Conservation (phyloP, 2,113 vertebrate genomes). For the Arvicanthis niloticus region DNA sequence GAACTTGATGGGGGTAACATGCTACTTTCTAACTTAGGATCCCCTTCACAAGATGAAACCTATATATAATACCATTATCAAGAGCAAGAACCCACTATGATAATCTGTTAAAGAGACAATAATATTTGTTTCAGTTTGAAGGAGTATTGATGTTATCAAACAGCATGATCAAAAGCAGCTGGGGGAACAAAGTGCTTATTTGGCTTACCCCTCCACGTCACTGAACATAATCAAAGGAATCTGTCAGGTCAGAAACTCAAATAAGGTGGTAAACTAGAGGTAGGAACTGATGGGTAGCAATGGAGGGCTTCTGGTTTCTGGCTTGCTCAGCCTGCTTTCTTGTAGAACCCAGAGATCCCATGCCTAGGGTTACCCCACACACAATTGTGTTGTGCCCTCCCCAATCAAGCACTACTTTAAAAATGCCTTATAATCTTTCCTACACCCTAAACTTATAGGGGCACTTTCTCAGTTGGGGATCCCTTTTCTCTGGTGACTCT, state of each 20-base stretch:
- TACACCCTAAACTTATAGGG: not conserved
- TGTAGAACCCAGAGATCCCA: not conserved
- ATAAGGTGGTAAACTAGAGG: not conserved
- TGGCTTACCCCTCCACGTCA: too few relatives aligned
- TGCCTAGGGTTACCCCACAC: not conserved
- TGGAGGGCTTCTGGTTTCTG: not conserved
- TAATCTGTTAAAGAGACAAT: not conserved
- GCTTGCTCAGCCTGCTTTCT: not conserved
- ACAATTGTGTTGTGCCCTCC: not conserved
- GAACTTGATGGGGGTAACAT: not conserved
- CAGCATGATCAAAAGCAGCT: not conserved
- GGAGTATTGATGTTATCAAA: not conserved
- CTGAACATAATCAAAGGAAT: too few relatives aligned
- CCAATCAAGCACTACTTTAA: not conserved
- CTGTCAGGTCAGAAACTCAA: too few relatives aligned
- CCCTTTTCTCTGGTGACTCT: not conserved
- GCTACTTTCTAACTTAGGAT: not conserved
- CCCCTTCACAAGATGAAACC: not conserved
- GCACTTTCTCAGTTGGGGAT: not conserved
- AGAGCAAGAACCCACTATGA: not conserved
- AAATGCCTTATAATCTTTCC: not conserved
- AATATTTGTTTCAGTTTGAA: not conserved
- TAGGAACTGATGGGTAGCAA: not conserved
- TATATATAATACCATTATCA: not conserved
- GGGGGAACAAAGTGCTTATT: too few relatives aligned